Base-by-base conservation (phyloP, 2,888 invertebrate genomes). In the Mantis religiosa region DNA sequence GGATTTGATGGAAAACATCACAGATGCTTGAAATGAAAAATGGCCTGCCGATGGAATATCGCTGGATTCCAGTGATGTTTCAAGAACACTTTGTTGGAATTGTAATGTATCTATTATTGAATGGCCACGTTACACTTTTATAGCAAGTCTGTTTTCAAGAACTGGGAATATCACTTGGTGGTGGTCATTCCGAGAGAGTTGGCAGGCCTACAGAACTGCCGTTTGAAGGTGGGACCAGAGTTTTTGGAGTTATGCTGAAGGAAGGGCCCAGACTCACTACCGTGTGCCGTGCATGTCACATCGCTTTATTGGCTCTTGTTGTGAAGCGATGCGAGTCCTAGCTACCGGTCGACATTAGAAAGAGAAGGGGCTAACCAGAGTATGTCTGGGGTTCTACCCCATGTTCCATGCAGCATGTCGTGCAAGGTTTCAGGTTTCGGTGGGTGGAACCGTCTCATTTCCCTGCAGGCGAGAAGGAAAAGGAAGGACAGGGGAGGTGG, bases 401-500 rank as follows among this genome's bases (percentile, higher is more conserved):
- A 71, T 71, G 54, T 71, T 71, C 54, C 54, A 71, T 71, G n/a
- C 85, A 47, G 27, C 47, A 47, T n/a, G 85, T n/a, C 47, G 27
- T 85, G 85, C 28, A 85, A 47, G 85, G 85, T 47, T 47, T 85
- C 54, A 28, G 85, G 85, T 85, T 85, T 85, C 85, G 54, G 85
- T 47, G 85, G 85, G 85, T 54, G 6, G 85, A 47, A 54, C 85
- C 27, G 28, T 47, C 27, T n/a, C 27, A 85, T 85, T 47, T 47
- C 85, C 47, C 54, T 85, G 34, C 30, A 84, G 14, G 34, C 34
- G 27, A 85, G 84, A 84, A 84, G 41, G n/a, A 41, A 28, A 28
- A 28, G 83, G 28, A 27, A 83, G 27, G 83, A 14, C 27, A 83
- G 27, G 83, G 34, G 84, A 84, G 85, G 85, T 27, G 27, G 85